Evolutionary conservation across 2,113 vertebrate species (phyloP).

Genomic region (Daphoenositta chrysoptera): DNA sequence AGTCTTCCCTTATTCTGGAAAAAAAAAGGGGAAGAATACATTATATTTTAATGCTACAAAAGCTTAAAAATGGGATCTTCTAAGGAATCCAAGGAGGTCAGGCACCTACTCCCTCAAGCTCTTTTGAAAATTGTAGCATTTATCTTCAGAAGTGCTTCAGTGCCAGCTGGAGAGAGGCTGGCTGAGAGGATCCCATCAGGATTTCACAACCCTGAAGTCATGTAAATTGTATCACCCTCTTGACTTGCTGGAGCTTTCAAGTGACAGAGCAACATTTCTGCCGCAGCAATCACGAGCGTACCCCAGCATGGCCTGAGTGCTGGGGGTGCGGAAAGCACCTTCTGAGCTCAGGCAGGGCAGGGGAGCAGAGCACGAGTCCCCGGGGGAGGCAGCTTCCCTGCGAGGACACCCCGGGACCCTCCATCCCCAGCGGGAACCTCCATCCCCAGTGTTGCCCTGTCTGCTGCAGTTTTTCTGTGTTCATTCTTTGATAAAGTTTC

Average conservation of each 20-base stretch:
- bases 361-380: neutral
- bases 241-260: neutral
- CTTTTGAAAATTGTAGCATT: slow-evolving; percentile 14
- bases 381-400: too few relatives aligned
- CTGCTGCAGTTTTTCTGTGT: too few relatives aligned
- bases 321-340: neutral
- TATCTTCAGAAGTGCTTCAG: neutral
- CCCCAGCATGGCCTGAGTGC: neutral
- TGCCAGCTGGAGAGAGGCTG: neutral
- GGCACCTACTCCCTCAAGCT: neutral
- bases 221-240: neutral
- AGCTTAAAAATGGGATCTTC: slow-evolving; percentile 4
- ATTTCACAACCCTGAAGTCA: neutral
- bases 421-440: neutral
- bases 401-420: accelerated
- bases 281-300: neutral
- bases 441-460: too few relatives aligned
- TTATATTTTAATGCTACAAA: slow-evolving; percentile 17
- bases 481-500: too few relatives aligned
- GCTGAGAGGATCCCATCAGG: neutral
- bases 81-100: neutral
- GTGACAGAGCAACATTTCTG: neutral
- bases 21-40: neutral
- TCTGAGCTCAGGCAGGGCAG: neutral
- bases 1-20: neutral